These are phyloP conservation scores for Bombus pascuorum DNA, from an alignment of 1,140 invertebrate species.

Conservation along the genomic window DNA sequence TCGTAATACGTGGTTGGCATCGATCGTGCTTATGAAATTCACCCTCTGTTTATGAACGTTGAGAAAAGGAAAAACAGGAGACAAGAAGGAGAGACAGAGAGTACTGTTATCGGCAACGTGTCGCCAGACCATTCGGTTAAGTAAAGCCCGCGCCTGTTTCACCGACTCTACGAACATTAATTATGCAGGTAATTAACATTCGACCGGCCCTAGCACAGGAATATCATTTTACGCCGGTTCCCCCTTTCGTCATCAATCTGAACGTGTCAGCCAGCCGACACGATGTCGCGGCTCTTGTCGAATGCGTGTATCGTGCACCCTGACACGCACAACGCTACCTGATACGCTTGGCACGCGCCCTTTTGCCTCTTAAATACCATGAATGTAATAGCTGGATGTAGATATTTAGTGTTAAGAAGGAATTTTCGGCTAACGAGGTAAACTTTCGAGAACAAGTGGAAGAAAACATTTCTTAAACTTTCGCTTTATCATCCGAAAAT, in stretches of 20 bases:
- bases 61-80: neutral
- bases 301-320: slow-evolving; percentile 41
- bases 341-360: slow-evolving; percentile 8
- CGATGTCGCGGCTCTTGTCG: slow-evolving; percentile 67
- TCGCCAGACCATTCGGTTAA: neutral
- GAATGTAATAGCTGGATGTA: too few species aligned
- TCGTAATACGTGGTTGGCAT: slow-evolving; percentile 26
- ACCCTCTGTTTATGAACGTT: neutral
- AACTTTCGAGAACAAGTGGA: too few species aligned
- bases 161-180: slow-evolving; percentile 65
- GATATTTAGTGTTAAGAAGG: neutral
- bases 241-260: slow-evolving; percentile 76
- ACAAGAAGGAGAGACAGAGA: neutral
- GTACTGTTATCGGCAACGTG: slow-evolving; percentile 11
- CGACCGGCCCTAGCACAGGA: slow-evolving; percentile 51
- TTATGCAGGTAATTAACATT: slow-evolving; percentile 79
- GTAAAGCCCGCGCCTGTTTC: slow-evolving; percentile 5
- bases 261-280: slow-evolving; percentile 69
- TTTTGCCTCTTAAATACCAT: neutral
- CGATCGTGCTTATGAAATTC: slow-evolving; percentile 9
- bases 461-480: too few species aligned
- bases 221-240: slow-evolving; percentile 71
- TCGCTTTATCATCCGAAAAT: too few species aligned
- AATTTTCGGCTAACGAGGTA: neutral
- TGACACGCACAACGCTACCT: slow-evolving; percentile 44